Conservation (phyloP, 2,888 invertebrate species). For the Pollenia labialis region DNA sequence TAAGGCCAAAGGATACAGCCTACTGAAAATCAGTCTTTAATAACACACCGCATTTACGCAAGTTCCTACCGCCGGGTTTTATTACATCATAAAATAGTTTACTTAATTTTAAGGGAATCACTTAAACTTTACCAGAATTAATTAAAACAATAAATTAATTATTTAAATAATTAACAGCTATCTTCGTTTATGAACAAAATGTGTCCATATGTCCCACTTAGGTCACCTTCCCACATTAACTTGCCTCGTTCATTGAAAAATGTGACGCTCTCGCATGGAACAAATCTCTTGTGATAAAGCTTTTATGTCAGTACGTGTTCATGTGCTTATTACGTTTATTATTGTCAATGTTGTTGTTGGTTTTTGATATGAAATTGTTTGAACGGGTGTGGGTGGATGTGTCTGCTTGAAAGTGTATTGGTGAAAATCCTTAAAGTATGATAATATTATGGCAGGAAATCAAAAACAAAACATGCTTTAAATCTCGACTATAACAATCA, state of each 20-base stretch:
- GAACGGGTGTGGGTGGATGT: no score
- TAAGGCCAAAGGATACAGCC: no score
- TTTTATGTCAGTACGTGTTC: constrained; percentile 53
- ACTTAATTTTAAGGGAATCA: no score
- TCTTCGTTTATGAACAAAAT: no score
- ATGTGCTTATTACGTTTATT: background rate
- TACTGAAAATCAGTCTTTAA: no score
- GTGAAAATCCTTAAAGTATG: background rate
- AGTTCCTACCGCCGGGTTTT: no score
- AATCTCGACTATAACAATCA: background rate
- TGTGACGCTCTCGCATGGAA: background rate
- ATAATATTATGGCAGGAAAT: constrained; percentile 10
- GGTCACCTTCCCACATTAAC: background rate
- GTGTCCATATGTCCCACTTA: no score
- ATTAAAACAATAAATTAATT: no score
- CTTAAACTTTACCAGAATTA: no score
- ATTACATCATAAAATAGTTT: no score
- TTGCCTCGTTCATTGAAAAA: background rate
- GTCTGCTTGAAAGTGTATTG: background rate
- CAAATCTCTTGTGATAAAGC: constrained; percentile 34
- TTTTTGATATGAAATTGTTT: background rate
- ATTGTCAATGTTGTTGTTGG: background rate
- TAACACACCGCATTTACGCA: no score
- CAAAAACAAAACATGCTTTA: background rate
- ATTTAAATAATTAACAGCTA: no score